Evolutionary conservation across 2,797 vertebrate genomes (phyloP), one percentile per base, ranked within the genome.

Genomic region (Hoplostethus atlanticus): DNA sequence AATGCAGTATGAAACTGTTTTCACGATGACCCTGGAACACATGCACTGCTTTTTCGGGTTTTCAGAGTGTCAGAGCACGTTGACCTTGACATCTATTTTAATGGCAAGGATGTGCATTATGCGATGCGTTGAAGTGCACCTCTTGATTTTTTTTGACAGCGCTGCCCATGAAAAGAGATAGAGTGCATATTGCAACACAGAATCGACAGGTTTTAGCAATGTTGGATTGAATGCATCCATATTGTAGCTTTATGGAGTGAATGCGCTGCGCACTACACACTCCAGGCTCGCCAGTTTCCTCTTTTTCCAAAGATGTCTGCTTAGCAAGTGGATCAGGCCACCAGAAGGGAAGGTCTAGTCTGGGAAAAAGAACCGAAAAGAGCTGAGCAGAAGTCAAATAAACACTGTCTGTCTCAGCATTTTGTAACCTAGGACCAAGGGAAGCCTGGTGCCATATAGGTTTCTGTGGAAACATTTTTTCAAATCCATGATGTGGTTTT

Each of bases 331-430:
- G 51, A 67, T 79, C 21, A 53, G 56, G 17, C 11, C n/a, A 67
- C 46, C 1, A 36, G 30, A 57, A 55, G 34, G 55, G 38, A 60
- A 48, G 30, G 62, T 70, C 1, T 69, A 34, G 54, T 73, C 47
- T 40, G 15, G n/a, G 60, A 42, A 71, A 73, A 67, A 21, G 46
- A 51, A 28, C 59, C 71, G n/a, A 71, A 65, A 21, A 21, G 56
- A 74, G 66, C 66, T 52, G 70, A 77, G 59, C 58, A 73, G 21
- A 67, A 83, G 67, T 82, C 54, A 70, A 75, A 83, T 55, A 65
- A 77, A 71, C 48, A 16, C 30, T 12, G 42, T 64, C 53, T 63
- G 65, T 69, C 63, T 65, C 71, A 64, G 65, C 63, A 63, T 46
- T 77, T 80, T 79, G 60, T 31, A 61, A 67, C 34, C 15, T 68